These are phyloP conservation scores for Lasioglossum oenotherae DNA, from an alignment of 2,888 invertebrate species.

Conservation along the genomic window DNA sequence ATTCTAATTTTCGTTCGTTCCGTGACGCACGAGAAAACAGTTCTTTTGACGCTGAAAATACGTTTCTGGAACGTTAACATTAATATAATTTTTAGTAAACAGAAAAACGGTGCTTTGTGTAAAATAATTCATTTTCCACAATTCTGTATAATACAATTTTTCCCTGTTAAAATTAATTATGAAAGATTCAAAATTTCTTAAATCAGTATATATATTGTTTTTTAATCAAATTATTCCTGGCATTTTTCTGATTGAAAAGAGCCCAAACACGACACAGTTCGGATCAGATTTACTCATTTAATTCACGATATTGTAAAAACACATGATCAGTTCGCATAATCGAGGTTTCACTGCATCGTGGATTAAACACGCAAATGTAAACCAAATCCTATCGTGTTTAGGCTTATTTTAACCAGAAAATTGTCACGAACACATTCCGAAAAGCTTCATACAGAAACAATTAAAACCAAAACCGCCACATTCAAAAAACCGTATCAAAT, in stretches of 20 bases:
- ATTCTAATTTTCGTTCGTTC: neutral
- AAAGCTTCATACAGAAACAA: neutral
- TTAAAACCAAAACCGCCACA: neutral
- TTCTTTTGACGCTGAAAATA: neutral
- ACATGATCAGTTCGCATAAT: neutral
- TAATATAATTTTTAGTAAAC: neutral
- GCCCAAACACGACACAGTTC: neutral
- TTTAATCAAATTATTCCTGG: neutral
- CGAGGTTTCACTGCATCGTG: neutral
- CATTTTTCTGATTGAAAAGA: neutral
- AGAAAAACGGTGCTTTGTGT: neutral
- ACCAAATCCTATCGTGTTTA: neutral
- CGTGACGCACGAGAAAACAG: neutral
- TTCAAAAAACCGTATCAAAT: neutral
- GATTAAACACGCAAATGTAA: neutral
- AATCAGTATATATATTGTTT: neutral
- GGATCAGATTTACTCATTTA: neutral
- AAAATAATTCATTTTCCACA: neutral
- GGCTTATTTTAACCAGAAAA: neutral
- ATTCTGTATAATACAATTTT: neutral
- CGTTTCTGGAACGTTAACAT: neutral
- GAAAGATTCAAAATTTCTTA: neutral
- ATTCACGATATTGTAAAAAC: neutral
- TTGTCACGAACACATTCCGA: neutral
- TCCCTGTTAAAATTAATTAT: neutral